Conservation (phyloP, 1,140 invertebrate genomes). For the Pomacea maculata region DNA sequence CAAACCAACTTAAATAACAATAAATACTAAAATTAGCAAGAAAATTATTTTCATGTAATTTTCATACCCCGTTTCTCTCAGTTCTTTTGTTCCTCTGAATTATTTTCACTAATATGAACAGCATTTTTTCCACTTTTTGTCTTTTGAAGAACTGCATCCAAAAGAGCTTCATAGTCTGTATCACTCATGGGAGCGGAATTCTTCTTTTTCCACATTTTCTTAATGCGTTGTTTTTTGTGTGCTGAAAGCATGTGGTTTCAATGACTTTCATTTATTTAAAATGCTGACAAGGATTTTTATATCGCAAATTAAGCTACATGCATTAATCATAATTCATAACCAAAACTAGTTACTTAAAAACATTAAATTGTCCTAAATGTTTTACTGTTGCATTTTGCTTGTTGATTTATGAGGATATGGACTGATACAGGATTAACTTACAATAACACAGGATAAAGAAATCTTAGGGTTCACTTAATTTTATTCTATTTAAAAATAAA, state of each 20-base stretch:
- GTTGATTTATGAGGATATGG: neutral
- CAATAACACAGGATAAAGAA: too few relatives aligned
- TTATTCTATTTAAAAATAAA: too few relatives aligned
- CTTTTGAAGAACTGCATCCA: constrained; percentile 33
- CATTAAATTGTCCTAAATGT: neutral
- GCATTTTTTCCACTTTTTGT: neutral
- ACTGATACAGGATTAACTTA: too few relatives aligned
- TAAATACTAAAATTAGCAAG: too few relatives aligned
- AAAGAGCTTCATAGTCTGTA: constrained; percentile 49
- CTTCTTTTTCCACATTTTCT: neutral
- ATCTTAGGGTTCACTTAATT: too few relatives aligned
- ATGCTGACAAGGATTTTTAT: neutral
- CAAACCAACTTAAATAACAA: too few relatives aligned
- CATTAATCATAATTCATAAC: neutral
- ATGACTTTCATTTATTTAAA: neutral
- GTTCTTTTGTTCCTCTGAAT: neutral
- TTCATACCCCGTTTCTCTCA: neutral
- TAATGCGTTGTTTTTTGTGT: neutral
- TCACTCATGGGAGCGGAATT: constrained; percentile 35
- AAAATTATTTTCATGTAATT: neutral
- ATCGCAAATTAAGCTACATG: neutral
- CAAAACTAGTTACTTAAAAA: neutral
- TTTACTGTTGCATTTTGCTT: neutral
- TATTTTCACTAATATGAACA: neutral
- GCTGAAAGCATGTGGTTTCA: neutral